Conservation (phyloP, 2,888 invertebrate species). For the Lobophora halterata region DNA sequence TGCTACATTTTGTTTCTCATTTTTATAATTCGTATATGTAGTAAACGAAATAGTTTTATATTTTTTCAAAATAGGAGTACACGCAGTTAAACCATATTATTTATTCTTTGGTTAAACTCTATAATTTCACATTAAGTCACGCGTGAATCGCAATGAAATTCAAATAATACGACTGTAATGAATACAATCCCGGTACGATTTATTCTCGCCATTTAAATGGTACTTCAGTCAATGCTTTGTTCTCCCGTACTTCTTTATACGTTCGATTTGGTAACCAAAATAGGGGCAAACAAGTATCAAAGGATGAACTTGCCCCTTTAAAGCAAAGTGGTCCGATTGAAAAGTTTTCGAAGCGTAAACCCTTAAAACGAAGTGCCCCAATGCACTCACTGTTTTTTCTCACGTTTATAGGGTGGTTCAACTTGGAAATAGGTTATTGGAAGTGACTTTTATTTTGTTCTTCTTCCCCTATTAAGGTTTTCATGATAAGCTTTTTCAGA, state of each 20-base stretch:
- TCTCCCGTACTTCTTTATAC: constrained; percentile 29
- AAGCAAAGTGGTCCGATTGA: constrained; percentile 57
- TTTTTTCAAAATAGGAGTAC: no score
- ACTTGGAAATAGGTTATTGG: not conserved
- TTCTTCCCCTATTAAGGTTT: not conserved
- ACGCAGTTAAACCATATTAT: no score
- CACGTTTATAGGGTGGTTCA: constrained; percentile 22
- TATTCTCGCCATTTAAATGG: constrained; percentile 18
- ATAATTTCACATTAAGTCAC: no score
- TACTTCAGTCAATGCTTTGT: constrained; percentile 38
- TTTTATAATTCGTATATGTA: no score
- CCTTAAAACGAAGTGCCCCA: constrained; percentile 47
- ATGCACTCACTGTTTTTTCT: constrained; percentile 42
- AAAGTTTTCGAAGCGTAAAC: constrained; percentile 54
- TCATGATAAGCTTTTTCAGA: no score
- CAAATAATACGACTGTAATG: constrained; percentile 6
- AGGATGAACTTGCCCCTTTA: constrained; percentile 52
- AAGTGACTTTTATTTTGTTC: not conserved
- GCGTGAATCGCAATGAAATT: constrained; percentile 4
- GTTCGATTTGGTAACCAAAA: constrained; percentile 64
- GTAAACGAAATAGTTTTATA: no score
- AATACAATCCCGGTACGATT: constrained; percentile 8
- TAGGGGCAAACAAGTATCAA: constrained; percentile 47
- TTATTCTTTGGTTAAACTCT: no score
- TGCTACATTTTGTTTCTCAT: no score